Evolutionary conservation across 2,888 invertebrate species (phyloP).

Genomic region (Orgyia antiqua): DNA sequence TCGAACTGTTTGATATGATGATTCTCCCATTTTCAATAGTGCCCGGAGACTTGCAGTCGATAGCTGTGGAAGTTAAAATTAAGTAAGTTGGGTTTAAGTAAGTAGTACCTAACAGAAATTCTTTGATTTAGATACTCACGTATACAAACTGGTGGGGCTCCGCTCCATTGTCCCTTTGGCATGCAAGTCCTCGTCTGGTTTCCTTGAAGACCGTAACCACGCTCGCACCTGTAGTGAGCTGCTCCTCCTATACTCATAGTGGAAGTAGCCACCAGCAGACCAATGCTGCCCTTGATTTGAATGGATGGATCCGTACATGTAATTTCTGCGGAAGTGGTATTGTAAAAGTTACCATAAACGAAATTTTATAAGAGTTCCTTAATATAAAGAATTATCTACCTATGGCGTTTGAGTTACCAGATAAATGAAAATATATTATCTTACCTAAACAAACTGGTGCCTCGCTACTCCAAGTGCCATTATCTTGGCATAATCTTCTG

Average conservation of each 20-base stretch:
- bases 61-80: slow-evolving; percentile 77
- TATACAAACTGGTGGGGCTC: slow-evolving; percentile 86
- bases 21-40: slow-evolving; percentile 91
- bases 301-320: slow-evolving; percentile 85
- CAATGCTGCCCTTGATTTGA: slow-evolving; percentile 68
- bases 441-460: slow-evolving; percentile 88
- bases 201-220: slow-evolving; percentile 88
- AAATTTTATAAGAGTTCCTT: too few species aligned
- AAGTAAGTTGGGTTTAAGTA: neutral
- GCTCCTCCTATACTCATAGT: slow-evolving; percentile 87
- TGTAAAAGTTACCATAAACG: too few species aligned
- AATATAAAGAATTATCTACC: too few species aligned
- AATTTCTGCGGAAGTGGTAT: slow-evolving; percentile 82
- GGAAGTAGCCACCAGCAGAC: slow-evolving; percentile 77
- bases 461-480: slow-evolving; percentile 94
- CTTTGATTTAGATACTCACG: slow-evolving; percentile 82
- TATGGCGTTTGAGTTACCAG: too few species aligned
- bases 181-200: slow-evolving; percentile 87
- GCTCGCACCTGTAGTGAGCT: slow-evolving; percentile 89
- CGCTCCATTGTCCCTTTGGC: slow-evolving; percentile 89
- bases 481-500: slow-evolving; percentile 89
- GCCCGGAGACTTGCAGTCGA: slow-evolving; percentile 89
- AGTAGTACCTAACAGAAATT: neutral
- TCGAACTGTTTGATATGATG: slow-evolving; percentile 90
- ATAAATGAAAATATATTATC: too few species aligned